Evolutionary conservation across 2,797 vertebrate species (phyloP).

Genomic region (Cyprinella venusta): DNA sequence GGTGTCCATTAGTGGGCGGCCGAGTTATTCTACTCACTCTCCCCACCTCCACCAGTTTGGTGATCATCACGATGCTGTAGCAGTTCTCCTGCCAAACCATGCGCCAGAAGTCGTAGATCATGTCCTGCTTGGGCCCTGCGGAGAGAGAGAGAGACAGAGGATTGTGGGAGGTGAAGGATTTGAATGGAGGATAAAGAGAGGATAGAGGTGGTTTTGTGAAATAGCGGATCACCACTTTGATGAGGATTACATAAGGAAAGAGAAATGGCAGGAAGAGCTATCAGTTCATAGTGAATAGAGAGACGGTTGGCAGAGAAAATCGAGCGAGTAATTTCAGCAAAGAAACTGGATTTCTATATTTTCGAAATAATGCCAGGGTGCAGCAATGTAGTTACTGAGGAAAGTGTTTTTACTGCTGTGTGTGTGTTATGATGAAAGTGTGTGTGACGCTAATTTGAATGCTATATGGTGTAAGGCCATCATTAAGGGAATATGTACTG

Average conservation of each 20-base stretch:
- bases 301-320: slow-evolving; percentile 20
- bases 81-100: slow-evolving; percentile 99
- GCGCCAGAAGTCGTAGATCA: slow-evolving; percentile 98
- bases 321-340: slow-evolving; percentile 31
- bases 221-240: not conserved
- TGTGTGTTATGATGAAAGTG: too few species aligned
- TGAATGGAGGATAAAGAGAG: not conserved
- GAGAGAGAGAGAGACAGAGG: slow-evolving; percentile 47
- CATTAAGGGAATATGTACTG: too few species aligned
- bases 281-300: not conserved
- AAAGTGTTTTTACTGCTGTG: not conserved
- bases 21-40: slow-evolving; percentile 81
- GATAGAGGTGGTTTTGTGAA: slow-evolving; percentile 23
- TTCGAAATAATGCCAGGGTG: not conserved
- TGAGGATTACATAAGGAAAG: slow-evolving; percentile 7
- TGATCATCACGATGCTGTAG: slow-evolving; percentile 97
- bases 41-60: slow-evolving; percentile 96
- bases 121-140: slow-evolving; percentile 95
- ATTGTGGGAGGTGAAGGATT: slow-evolving; percentile 22
- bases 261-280: slow-evolving; percentile 6
- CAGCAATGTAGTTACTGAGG: not conserved
- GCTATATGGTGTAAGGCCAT: too few species aligned
- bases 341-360: slow-evolving; percentile 3
- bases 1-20: slow-evolving; percentile 37
- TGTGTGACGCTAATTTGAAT: not conserved